Evolutionary conservation across 1,140 invertebrate genomes (phyloP).

Genomic region (Chionoecetes opilio): DNA sequence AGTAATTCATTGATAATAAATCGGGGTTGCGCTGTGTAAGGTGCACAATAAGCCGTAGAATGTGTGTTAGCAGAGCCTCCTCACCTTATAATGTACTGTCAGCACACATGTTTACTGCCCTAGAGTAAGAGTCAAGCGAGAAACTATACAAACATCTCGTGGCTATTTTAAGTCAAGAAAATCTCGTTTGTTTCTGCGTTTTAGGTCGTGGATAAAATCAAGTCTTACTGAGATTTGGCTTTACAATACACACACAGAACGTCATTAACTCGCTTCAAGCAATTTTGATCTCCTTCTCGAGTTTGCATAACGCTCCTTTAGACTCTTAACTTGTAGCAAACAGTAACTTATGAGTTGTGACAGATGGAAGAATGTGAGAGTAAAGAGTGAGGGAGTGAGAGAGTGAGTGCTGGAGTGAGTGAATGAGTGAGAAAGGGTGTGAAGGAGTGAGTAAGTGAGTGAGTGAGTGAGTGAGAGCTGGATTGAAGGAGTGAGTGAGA

Average conservation of each 20-base stretch:
- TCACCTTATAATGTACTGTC: too few species aligned
- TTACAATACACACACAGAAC: background rate
- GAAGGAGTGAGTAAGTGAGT: background rate
- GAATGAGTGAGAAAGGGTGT: background rate
- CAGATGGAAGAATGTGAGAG: background rate
- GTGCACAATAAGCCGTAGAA: background rate
- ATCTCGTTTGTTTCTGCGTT: too few species aligned
- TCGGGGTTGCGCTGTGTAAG: background rate
- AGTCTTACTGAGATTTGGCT: too few species aligned
- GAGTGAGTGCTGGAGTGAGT: background rate
- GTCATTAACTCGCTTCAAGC: too few species aligned
- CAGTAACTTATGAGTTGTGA: background rate
- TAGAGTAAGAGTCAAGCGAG: too few species aligned
- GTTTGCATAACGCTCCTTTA: background rate
- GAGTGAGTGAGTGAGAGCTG: background rate
- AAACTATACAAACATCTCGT: too few species aligned
- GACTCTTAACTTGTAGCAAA: background rate
- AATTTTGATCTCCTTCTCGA: background rate
- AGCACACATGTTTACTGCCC: too few species aligned
- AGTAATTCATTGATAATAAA: background rate
- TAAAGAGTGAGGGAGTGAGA: background rate
- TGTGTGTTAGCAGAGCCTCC: background rate
- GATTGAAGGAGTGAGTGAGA: background rate
- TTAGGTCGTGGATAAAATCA: too few species aligned
- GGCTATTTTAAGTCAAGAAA: too few species aligned